These are phyloP conservation scores for Crambe crambe DNA, from an alignment of 37 sponge, comb jelly and placozoan species.

Conservation along the genomic window DNA sequence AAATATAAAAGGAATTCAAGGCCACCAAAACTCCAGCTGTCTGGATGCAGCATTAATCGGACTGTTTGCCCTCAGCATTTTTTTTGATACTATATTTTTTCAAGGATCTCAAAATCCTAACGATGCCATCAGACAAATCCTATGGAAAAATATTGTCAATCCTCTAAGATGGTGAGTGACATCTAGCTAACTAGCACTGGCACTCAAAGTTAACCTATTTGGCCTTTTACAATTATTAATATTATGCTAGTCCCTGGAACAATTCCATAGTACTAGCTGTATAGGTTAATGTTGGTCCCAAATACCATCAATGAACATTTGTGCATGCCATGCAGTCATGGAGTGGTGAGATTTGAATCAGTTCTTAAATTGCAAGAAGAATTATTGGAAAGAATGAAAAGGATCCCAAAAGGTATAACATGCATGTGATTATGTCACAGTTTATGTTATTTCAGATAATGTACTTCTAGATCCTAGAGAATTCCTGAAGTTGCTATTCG, in stretches of 20 bases:
- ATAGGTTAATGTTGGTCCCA: too few species aligned
- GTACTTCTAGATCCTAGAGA: conserved; percentile 88
- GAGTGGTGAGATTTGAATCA: conserved; percentile 65
- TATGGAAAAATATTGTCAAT: conserved; percentile 81
- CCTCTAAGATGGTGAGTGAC: conserved; percentile 47
- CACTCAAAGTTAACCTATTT: too few species aligned
- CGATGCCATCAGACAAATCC: conserved; percentile 21
- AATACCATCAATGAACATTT: too few species aligned
- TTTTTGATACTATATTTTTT: conserved; percentile 76
- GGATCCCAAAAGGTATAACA: conserved; percentile 73
- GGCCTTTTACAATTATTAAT: too few species aligned
- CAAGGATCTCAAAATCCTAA: neutral
- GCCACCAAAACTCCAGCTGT: conserved; percentile 97
- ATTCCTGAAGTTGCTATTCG: conserved; percentile 89
- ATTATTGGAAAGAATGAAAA: conserved; percentile 72
- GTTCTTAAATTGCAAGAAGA: conserved; percentile 70
- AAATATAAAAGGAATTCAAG: conserved; percentile 87
- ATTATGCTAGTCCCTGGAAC: too few species aligned
- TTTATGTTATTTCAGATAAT: neutral
- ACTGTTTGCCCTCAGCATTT: conserved; percentile 83
- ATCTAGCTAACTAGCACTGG: too few species aligned
- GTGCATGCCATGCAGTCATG: too few species aligned
- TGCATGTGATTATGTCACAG: conserved; percentile 12
- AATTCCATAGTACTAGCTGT: too few species aligned
- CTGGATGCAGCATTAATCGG: conserved; percentile 94